These are phyloP conservation scores for Psittacara wagleri DNA, from an alignment of 2,113 vertebrate species.

Conservation along the genomic window DNA sequence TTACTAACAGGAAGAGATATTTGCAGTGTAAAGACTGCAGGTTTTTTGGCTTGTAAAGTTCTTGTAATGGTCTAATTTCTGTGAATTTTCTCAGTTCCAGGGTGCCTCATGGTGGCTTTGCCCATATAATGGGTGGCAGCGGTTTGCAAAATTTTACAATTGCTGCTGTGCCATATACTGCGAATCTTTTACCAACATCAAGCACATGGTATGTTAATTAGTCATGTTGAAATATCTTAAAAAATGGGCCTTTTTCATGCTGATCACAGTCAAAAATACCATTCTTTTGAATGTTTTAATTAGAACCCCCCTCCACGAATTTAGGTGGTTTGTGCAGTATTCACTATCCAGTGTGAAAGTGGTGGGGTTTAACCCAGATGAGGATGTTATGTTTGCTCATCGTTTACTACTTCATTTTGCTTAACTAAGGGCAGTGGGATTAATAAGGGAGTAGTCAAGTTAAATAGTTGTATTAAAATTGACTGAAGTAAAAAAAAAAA, in stretches of 20 bases:
- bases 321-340: not conserved
- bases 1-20: not conserved
- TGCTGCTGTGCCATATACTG: slow-evolving; percentile 91
- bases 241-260: not conserved
- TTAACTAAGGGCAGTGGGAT: slow-evolving; percentile 5
- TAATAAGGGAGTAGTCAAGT: slow-evolving; percentile 1
- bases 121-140: slow-evolving; percentile 95
- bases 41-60: not conserved
- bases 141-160: slow-evolving; percentile 97
- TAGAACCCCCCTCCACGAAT: not conserved
- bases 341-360: not conserved
- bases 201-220: slow-evolving; percentile 89
- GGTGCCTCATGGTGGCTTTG: slow-evolving; percentile 97
- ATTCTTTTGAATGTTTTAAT: not conserved
- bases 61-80: not conserved
- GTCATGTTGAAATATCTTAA: not conserved
- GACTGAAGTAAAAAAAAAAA: not conserved
- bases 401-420: not conserved
- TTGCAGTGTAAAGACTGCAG: not conserved
- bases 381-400: not conserved
- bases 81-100: slow-evolving; percentile 83
- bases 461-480: not conserved
- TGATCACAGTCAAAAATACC: not conserved
- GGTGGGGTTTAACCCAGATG: not conserved
- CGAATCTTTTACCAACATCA: slow-evolving; percentile 93